phyloP scores from a whole-genome alignment of 2,888 invertebrate species.

The Ennomos erosarius region DNA sequence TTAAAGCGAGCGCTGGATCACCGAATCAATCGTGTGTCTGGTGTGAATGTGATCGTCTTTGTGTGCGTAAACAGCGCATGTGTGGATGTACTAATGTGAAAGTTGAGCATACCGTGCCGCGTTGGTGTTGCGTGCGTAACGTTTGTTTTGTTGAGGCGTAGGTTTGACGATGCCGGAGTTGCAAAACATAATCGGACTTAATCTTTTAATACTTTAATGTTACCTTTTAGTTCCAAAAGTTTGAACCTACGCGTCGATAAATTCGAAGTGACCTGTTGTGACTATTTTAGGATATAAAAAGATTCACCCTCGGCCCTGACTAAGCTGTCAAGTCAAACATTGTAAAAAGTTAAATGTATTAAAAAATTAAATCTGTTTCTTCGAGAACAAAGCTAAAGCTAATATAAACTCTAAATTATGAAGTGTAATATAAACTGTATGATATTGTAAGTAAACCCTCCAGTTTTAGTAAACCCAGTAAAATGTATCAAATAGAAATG shows the following conservation, averaged over 20 bases:
- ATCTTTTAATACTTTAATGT: not conserved
- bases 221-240: not conserved
- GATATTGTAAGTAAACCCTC: slow-evolving; percentile 10
- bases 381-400: slow-evolving; percentile 14
- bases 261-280: slow-evolving; percentile 19
- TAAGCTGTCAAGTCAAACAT: slow-evolving; percentile 7
- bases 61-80: slow-evolving; percentile 21
- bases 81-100: slow-evolving; percentile 3
- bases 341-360: slow-evolving; percentile 13
- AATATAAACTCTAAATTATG: slow-evolving; percentile 12
- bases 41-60: slow-evolving; percentile 8
- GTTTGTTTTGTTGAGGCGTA: slow-evolving; percentile 21
- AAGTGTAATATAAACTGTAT: slow-evolving; percentile 20
- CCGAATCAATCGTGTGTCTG: slow-evolving; percentile 11
- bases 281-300: slow-evolving; percentile 10
- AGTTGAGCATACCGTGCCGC: slow-evolving; percentile 19
- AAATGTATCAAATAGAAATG: slow-evolving; percentile 20
- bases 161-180: slow-evolving; percentile 6
- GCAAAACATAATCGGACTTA: not conserved
- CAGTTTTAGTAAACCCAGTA: slow-evolving; percentile 15
- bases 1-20: slow-evolving; percentile 8
- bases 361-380: slow-evolving; percentile 7
- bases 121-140: slow-evolving; percentile 15
- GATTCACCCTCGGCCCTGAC: slow-evolving; percentile 6
- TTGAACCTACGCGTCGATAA: slow-evolving; percentile 13